phyloP scores from a whole-genome alignment of 2,113 vertebrate genomes.

The Phylloscopus trochilus region DNA sequence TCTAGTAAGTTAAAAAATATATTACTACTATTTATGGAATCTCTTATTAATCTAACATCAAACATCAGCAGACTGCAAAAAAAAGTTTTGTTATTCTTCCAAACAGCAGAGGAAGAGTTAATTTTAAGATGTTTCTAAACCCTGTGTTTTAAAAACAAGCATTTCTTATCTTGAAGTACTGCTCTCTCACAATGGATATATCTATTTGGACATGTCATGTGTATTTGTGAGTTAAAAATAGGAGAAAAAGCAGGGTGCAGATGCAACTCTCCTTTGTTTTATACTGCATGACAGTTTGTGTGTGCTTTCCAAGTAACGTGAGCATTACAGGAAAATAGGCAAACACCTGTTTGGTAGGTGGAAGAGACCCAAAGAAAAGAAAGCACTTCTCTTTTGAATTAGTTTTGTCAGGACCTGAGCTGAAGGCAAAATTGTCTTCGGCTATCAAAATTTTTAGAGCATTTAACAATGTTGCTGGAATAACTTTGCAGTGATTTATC shows the following conservation, averaged over 20 bases:
- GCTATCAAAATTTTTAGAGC: background rate
- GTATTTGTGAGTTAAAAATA: background rate
- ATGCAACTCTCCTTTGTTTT: background rate
- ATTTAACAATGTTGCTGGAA: background rate
- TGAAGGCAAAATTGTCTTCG: background rate
- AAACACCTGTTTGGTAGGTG: background rate
- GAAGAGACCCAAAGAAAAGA: background rate
- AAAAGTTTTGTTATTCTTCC: conserved; percentile 2
- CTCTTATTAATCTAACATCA: background rate
- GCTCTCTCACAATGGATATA: background rate
- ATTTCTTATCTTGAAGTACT: background rate
- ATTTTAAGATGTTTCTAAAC: background rate
- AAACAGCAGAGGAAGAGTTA: background rate
- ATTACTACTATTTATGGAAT: background rate
- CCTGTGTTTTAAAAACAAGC: background rate
- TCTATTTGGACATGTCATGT: background rate
- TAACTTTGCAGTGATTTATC: background rate
- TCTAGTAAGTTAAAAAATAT: background rate
- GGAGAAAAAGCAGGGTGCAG: background rate
- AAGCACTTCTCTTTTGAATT: background rate
- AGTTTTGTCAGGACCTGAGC: accelerated
- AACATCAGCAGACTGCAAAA: background rate
- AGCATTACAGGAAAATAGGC: background rate
- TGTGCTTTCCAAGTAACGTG: background rate
- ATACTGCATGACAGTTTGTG: background rate